Conservation (phyloP, 2,797 vertebrate species). For the Rousettus madagascariensis region DNA sequence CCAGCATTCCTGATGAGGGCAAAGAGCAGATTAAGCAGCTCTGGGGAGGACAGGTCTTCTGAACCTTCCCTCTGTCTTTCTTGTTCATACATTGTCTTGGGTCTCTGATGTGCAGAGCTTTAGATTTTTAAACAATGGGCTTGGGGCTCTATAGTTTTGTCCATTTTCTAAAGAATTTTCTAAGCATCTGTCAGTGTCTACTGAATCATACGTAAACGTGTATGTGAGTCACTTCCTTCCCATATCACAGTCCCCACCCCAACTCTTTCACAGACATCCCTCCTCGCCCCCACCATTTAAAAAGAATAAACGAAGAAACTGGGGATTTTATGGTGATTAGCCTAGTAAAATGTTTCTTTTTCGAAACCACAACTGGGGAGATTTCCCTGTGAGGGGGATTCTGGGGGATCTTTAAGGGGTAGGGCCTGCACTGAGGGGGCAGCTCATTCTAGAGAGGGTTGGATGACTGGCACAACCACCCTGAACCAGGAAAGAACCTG, state of each 20-base stretch:
- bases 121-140: background rate
- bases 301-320: background rate
- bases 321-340: background rate
- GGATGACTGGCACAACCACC: no score
- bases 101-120: background rate
- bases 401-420: background rate
- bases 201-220: slow-evolving; percentile 45
- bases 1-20: background rate
- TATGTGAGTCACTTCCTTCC: slow-evolving; percentile 58
- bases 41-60: background rate
- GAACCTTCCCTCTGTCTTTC: background rate
- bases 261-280: background rate
- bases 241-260: background rate
- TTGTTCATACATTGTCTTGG: background rate
- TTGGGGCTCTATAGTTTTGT: background rate
- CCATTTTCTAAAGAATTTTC: slow-evolving; percentile 32
- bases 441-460: background rate
- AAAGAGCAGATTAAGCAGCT: background rate
- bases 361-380: background rate
- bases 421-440: background rate
- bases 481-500: background rate
- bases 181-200: slow-evolving; percentile 38
- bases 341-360: background rate
- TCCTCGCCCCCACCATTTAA: background rate
- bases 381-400: background rate